Conservation (phyloP, 2,797 vertebrate species). For the Halcyon chelicuti region DNA sequence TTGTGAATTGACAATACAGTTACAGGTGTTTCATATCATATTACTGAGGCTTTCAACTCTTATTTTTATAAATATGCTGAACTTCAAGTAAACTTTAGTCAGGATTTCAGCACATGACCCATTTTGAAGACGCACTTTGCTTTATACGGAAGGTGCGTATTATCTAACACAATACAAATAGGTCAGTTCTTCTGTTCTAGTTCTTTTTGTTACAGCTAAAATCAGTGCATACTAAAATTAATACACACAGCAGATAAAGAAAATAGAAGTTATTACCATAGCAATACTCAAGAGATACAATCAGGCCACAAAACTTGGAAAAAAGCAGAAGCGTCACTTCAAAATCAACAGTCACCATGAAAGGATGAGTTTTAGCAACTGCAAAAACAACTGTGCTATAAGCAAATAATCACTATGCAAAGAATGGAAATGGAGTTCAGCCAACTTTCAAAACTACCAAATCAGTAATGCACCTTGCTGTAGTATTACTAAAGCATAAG, state of each 20-base stretch:
- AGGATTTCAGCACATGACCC: conserved; percentile 21
- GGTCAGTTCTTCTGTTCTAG: conserved; percentile 52
- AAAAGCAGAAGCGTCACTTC: neutral
- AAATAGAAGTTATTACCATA: conserved; percentile 63
- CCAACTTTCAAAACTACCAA: neutral
- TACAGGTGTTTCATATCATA: neutral
- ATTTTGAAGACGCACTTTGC: conserved; percentile 29
- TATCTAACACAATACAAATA: conserved; percentile 60
- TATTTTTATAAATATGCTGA: conserved; percentile 20
- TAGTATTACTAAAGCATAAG: neutral
- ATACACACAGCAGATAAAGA: conserved; percentile 32
- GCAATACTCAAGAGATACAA: conserved; percentile 44
- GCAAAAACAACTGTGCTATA: neutral
- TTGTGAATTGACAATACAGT: neutral
- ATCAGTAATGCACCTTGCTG: neutral
- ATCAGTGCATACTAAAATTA: conserved; percentile 67
- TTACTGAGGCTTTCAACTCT: neutral
- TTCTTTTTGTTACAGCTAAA: conserved; percentile 49
- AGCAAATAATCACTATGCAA: neutral
- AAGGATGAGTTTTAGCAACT: neutral
- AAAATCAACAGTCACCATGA: neutral
- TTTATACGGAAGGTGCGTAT: neutral
- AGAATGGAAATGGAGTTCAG: neutral
- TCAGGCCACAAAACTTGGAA: conserved; percentile 30
- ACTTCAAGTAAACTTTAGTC: conserved; percentile 45